These are phyloP conservation scores for Pontoporia blainvillei DNA, from an alignment of 2,113 vertebrate genomes.

Conservation along the genomic window DNA sequence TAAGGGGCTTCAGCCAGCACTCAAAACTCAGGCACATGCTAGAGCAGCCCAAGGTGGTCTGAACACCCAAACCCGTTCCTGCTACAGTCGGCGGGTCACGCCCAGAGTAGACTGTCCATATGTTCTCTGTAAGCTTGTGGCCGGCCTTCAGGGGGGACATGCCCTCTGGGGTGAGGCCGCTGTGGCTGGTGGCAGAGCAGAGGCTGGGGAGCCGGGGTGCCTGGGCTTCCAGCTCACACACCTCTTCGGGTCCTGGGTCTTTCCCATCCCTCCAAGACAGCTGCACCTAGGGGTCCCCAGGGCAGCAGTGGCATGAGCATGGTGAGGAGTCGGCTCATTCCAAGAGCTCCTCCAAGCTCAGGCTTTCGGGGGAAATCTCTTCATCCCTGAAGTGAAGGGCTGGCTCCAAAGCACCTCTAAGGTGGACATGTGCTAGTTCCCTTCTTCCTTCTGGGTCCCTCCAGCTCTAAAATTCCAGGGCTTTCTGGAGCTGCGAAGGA, in stretches of 20 bases:
- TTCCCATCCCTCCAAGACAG: background rate
- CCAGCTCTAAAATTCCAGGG: background rate
- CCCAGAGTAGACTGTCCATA: too few relatives aligned
- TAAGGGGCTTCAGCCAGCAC: background rate
- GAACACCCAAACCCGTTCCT: background rate
- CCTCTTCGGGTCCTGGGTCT: background rate
- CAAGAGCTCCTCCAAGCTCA: background rate
- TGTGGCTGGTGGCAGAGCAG: background rate
- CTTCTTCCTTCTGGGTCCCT: background rate
- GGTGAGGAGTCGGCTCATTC: background rate
- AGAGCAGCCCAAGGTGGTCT: background rate
- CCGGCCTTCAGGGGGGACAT: background rate
- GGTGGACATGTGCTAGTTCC: background rate
- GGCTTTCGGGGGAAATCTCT: background rate
- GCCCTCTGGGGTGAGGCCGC: background rate
- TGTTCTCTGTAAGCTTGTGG: background rate
- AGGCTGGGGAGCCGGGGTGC: background rate
- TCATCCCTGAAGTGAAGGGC: background rate
- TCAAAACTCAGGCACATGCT: accelerated
- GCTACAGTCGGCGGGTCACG: accelerated
- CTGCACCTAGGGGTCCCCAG: background rate
- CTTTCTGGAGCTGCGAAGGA: background rate
- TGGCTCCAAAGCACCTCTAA: background rate
- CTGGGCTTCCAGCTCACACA: background rate
- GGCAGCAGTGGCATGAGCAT: too few relatives aligned